Conservation (phyloP, 2,888 invertebrate species). For the Chesias legatella region DNA sequence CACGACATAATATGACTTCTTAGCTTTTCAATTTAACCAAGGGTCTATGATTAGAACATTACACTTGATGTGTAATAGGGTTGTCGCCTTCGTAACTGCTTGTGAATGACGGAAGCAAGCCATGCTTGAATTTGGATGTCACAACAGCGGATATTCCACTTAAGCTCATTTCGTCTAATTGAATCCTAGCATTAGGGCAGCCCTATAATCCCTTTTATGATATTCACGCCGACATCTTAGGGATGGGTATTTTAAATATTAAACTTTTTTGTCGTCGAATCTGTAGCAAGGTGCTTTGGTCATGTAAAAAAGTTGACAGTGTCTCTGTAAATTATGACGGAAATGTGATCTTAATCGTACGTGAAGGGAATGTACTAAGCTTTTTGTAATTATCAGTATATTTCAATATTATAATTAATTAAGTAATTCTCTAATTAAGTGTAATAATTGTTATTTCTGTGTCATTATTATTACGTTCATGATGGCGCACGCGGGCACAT, state of each 20-base stretch:
- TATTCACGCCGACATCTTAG: constrained; percentile 71
- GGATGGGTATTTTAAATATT: constrained; percentile 52
- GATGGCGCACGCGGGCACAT: no score
- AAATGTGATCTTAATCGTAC: constrained; percentile 3
- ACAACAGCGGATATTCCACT: constrained; percentile 76
- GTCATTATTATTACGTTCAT: no score
- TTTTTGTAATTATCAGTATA: no score
- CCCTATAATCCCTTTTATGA: constrained; percentile 75
- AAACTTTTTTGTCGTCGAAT: constrained; percentile 58
- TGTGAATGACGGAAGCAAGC: constrained; percentile 61
- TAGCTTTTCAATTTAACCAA: constrained; percentile 9
- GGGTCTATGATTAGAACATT: constrained; percentile 15
- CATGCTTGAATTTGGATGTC: constrained; percentile 72
- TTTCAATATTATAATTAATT: no score
- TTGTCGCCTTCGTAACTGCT: constrained; percentile 49
- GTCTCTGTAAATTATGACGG: constrained; percentile 1
- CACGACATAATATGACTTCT: constrained; percentile 1
- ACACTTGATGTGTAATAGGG: constrained; percentile 14
- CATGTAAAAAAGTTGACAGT: constrained; percentile 14
- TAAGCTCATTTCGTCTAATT: constrained; percentile 79
- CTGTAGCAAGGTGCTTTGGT: constrained; percentile 45
- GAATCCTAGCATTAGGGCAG: constrained; percentile 75
- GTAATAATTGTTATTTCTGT: no score
- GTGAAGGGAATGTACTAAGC: no score
- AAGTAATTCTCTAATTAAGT: no score